Evolutionary conservation across 2,888 invertebrate species (phyloP).

Genomic region (Helleia helle): DNA sequence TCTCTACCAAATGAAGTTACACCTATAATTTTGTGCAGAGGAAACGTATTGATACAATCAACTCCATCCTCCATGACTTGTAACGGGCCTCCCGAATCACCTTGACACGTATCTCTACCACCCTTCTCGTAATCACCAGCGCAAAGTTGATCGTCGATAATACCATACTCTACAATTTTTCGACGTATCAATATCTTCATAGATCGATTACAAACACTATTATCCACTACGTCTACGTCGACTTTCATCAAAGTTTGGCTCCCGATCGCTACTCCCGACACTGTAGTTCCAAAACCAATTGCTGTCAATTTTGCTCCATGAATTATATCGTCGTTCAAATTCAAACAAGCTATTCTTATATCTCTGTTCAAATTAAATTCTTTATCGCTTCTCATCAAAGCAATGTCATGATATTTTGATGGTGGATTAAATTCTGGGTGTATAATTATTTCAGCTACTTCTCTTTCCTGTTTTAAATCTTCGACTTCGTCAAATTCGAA

Average conservation of each 20-base stretch:
- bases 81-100: conserved; percentile 65
- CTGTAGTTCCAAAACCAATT: conserved; percentile 77
- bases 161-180: conserved; percentile 43
- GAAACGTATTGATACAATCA: conserved; percentile 50
- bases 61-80: conserved; percentile 50
- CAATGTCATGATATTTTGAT: conserved; percentile 77
- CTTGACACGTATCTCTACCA: conserved; percentile 63
- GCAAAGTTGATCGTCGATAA: conserved; percentile 50
- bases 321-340: conserved; percentile 31
- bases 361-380: conserved; percentile 63
- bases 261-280: conserved; percentile 46
- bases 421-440: conserved; percentile 75
- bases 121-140: conserved; percentile 62
- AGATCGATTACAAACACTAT: conserved; percentile 43
- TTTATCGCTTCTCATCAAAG: conserved; percentile 69
- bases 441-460: conserved; percentile 46
- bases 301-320: conserved; percentile 58
- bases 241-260: conserved; percentile 66
- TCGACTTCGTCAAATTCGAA: conserved; percentile 61
- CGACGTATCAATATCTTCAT: conserved; percentile 51
- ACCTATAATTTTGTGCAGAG: conserved; percentile 58
- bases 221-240: conserved; percentile 49
- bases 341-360: conserved; percentile 77
- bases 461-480: conserved; percentile 65
- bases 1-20: conserved; percentile 70